Conservation (phyloP, 1,140 invertebrate species). For the Holotrichia oblita region DNA sequence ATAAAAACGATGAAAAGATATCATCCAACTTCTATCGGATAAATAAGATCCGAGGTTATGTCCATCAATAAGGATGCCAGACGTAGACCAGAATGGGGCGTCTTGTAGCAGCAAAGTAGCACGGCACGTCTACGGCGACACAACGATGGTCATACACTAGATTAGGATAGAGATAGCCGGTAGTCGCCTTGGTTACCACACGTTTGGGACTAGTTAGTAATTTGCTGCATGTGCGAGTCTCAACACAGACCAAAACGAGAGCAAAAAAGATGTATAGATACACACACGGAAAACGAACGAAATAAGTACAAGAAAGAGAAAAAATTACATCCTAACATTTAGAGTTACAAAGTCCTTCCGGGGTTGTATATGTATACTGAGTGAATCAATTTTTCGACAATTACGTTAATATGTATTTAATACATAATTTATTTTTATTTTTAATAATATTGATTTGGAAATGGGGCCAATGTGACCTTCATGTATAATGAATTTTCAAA, state of each 20-base stretch:
- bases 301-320: neutral
- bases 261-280: constrained; percentile 19
- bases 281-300: neutral
- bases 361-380: too few species aligned
- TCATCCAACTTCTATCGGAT: neutral
- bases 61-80: neutral
- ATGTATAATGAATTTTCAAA: too few species aligned
- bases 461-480: too few species aligned
- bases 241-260: neutral
- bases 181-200: constrained; percentile 27
- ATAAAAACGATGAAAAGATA: constrained; percentile 10
- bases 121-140: neutral
- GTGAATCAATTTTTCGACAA: too few species aligned
- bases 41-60: constrained; percentile 20
- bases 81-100: neutral
- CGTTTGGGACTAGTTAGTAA: constrained; percentile 33
- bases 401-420: too few species aligned
- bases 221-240: constrained; percentile 15
- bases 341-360: too few species aligned
- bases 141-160: constrained; percentile 20
- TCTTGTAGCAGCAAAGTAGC: neutral
- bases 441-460: too few species aligned
- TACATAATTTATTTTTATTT: too few species aligned
- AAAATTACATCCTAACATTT: neutral
- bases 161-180: constrained; percentile 26